These are phyloP conservation scores for Atractosteus spatula DNA, from an alignment of 2,113 vertebrate genomes.

Conservation along the genomic window DNA sequence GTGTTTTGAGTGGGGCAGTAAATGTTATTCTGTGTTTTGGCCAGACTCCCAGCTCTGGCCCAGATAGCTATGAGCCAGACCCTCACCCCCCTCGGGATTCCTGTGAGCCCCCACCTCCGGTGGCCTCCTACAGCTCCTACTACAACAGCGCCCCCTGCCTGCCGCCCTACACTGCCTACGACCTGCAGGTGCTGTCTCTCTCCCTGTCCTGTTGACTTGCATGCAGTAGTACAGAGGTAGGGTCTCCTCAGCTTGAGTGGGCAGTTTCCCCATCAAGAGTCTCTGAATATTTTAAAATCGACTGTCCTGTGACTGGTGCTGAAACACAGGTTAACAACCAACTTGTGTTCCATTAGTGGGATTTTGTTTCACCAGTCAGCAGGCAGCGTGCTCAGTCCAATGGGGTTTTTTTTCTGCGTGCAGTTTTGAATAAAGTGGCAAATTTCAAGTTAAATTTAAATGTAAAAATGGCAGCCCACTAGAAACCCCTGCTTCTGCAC, in stretches of 20 bases:
- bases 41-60: constrained; percentile 79
- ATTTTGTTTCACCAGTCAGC: too few species aligned
- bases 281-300: neutral
- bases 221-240: neutral
- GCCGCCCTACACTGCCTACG: constrained; percentile 91
- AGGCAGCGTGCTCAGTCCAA: too few species aligned
- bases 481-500: neutral
- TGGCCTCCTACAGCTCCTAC: constrained; percentile 78
- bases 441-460: too few species aligned
- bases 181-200: constrained; percentile 79
- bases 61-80: constrained; percentile 82
- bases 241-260: too few species aligned
- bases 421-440: too few species aligned
- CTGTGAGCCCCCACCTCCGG: constrained; percentile 71
- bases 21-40: constrained; percentile 24
- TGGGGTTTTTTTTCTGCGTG: too few species aligned
- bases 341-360: too few species aligned
- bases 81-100: constrained; percentile 72
- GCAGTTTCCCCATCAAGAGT: neutral
- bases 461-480: too few species aligned
- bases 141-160: constrained; percentile 88
- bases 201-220: neutral
- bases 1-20: neutral
- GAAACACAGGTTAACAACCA: too few species aligned
- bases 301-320: too few species aligned